Conservation (phyloP, 2,797 vertebrate species). For the Borostomias antarcticus region DNA sequence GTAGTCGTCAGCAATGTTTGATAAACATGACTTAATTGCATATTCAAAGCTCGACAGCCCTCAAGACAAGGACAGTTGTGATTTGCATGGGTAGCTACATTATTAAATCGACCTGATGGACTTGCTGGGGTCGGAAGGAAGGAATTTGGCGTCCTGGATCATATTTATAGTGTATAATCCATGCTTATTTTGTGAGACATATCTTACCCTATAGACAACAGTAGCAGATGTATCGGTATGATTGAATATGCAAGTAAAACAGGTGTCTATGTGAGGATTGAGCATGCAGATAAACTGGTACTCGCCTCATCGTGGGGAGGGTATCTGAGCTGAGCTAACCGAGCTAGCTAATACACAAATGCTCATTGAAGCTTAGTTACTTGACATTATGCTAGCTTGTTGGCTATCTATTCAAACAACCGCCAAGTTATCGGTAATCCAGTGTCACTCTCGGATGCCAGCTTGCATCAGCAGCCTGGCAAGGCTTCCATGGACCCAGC, state of each 20-base stretch:
- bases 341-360: neutral
- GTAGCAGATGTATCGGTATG: neutral
- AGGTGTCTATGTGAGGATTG: neutral
- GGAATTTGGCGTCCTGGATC: slow-evolving; percentile 11
- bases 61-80: slow-evolving; percentile 37
- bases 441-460: no score
- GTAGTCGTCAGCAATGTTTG: slow-evolving; percentile 15
- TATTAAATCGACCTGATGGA: slow-evolving; percentile 39
- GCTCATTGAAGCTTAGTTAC: neutral
- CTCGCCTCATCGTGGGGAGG: slow-evolving; percentile 46
- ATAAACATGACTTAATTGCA: slow-evolving; percentile 32
- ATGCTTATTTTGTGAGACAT: neutral
- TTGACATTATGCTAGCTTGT: neutral
- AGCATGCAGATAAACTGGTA: slow-evolving; percentile 13
- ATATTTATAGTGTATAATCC: neutral
- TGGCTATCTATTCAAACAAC: neutral
- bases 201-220: neutral
- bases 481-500: no score
- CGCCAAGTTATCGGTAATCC: neutral
- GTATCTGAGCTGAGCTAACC: slow-evolving; percentile 32
- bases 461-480: no score
- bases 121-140: slow-evolving; percentile 6
- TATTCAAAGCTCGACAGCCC: slow-evolving; percentile 1
- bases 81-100: slow-evolving; percentile 58
- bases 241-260: neutral